These are phyloP conservation scores for Ciconia nigra DNA, from an alignment of 2,797 vertebrate species.

Conservation along the genomic window DNA sequence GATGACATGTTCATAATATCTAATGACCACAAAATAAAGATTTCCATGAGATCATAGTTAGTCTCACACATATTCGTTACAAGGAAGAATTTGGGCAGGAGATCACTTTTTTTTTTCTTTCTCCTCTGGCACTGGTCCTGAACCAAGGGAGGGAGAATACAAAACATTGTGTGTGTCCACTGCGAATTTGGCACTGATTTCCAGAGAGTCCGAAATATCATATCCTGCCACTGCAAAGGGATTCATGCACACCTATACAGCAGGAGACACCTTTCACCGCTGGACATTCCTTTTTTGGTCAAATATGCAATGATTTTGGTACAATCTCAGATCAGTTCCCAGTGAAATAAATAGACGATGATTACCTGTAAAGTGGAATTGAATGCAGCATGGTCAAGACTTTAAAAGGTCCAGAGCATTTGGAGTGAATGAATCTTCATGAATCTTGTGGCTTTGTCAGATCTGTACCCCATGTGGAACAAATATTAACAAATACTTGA, in stretches of 20 bases:
- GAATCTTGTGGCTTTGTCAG: neutral
- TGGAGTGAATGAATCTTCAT: neutral
- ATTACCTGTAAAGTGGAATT: neutral
- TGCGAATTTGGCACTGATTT: neutral
- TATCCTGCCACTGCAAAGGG: neutral
- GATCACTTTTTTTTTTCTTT: neutral
- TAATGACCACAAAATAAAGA: constrained; percentile 23
- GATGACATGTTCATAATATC: constrained; percentile 11
- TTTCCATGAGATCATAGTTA: constrained; percentile 27
- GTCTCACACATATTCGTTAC: constrained; percentile 51
- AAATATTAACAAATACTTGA: neutral
- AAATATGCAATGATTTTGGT: neutral
- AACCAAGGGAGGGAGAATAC: neutral
- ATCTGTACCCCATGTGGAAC: neutral
- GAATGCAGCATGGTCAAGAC: neutral
- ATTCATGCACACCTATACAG: neutral
- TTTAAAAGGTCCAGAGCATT: neutral
- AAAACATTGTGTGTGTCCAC: neutral
- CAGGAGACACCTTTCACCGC: neutral
- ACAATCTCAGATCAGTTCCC: neutral
- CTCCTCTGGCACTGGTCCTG: neutral
- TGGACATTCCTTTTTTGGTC: neutral
- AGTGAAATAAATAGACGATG: neutral
- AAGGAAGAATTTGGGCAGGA: constrained; percentile 20
- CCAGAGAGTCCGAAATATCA: neutral